phyloP scores from a whole-genome alignment of 2,888 invertebrate genomes.

The Xylocampa areola region DNA sequence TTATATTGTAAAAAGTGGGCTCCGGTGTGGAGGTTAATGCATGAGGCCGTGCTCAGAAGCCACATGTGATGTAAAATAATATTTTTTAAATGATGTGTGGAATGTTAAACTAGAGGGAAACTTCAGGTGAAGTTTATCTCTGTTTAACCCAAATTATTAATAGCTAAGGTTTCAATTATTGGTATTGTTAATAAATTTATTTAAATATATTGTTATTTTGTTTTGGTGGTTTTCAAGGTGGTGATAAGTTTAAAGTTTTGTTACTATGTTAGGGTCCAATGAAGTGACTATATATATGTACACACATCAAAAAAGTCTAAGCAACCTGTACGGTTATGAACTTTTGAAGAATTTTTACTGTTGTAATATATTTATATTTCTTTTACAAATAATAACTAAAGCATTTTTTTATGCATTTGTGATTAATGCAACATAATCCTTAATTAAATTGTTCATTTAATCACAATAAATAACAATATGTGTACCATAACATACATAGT shows the following conservation, averaged over 20 bases:
- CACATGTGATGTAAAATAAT: conserved; percentile 55
- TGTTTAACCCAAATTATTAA: conserved; percentile 62
- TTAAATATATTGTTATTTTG: conserved; percentile 51
- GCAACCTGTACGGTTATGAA: no score
- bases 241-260: background rate
- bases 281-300: no score
- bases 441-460: no score
- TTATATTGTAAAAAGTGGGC: conserved; percentile 57
- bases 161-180: conserved; percentile 75
- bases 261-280: no score
- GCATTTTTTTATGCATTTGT: no score
- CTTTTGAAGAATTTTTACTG: no score
- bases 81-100: conserved; percentile 51
- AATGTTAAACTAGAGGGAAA: conserved; percentile 61
- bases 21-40: conserved; percentile 20
- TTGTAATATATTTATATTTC: no score
- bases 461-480: no score
- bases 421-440: no score
- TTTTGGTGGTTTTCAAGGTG: background rate
- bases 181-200: conserved; percentile 79
- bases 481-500: no score
- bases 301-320: no score
- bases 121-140: conserved; percentile 53
- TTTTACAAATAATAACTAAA: no score
- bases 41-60: conserved; percentile 17